These are phyloP conservation scores for Morbakka virulenta DNA, from an alignment of 30 jellyfish, hydroid and myxozoan genomes.

Conservation along the genomic window DNA sequence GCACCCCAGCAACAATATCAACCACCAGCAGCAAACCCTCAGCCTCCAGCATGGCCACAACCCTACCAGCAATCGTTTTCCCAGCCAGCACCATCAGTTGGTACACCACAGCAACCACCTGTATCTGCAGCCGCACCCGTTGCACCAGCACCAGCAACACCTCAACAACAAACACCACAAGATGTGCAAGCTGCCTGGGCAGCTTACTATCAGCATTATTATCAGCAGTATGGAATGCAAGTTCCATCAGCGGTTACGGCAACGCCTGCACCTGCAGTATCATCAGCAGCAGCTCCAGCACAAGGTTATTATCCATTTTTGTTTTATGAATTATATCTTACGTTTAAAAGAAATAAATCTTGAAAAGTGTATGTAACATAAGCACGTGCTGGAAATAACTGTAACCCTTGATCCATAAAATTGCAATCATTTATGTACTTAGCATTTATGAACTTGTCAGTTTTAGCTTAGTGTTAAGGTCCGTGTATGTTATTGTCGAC, in stretches of 20 bases:
- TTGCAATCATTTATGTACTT: no score
- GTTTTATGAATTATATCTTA: neutral
- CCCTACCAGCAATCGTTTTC: conserved; percentile 38
- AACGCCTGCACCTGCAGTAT: conserved; percentile 53
- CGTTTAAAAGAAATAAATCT: no score
- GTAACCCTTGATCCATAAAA: no score
- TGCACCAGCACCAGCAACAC: conserved; percentile 23
- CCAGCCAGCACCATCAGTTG: conserved; percentile 27
- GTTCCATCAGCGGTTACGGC: conserved; percentile 50
- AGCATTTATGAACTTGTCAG: no score
- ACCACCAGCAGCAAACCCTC: conserved; percentile 31
- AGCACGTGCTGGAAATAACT: neutral
- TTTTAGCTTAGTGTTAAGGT: no score
- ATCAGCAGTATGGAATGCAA: conserved; percentile 61
- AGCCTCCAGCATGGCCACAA: conserved; percentile 61
- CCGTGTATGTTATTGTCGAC: no score
- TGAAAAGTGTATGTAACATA: neutral
- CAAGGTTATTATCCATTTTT: neutral
- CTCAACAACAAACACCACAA: conserved; percentile 13
- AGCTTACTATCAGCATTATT: conserved; percentile 76
- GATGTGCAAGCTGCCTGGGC: conserved; percentile 90
- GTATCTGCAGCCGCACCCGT: conserved; percentile 47
- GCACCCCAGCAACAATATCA: conserved; percentile 67
- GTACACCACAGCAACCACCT: conserved; percentile 58
- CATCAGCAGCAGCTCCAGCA: conserved; percentile 35